Evolutionary conservation across 2,888 invertebrate genomes (phyloP).

Genomic region (Ophion obscuratus): DNA sequence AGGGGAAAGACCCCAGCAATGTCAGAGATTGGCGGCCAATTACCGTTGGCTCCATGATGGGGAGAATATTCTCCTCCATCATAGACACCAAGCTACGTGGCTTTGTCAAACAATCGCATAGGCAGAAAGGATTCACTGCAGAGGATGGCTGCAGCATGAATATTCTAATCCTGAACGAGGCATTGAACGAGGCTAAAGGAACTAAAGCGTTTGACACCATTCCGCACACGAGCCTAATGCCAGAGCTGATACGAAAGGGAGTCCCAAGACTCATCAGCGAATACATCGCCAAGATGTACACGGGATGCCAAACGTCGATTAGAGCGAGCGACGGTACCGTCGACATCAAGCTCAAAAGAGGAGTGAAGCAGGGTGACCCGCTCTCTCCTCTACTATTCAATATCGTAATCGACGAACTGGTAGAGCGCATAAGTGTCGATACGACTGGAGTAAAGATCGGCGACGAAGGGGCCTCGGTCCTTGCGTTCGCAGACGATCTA

Average conservation of each 20-base stretch:
- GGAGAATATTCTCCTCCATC: constrained; percentile 73
- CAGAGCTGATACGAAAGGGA: constrained; percentile 27
- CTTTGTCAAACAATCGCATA: constrained; percentile 63
- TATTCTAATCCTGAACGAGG: constrained; percentile 49
- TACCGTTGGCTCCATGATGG: constrained; percentile 75
- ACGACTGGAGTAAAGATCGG: not conserved
- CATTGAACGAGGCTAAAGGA: constrained; percentile 26
- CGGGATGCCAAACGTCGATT: constrained; percentile 29
- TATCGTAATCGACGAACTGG: constrained; percentile 71
- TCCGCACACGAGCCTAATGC: constrained; percentile 47
- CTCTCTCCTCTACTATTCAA: constrained; percentile 52
- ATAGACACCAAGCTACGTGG: constrained; percentile 72
- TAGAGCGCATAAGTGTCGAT: constrained; percentile 62
- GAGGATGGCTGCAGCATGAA: constrained; percentile 72
- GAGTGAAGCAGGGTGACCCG: constrained; percentile 52
- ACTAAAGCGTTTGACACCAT: constrained; percentile 71
- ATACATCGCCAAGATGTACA: not conserved
- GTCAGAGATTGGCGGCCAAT: constrained; percentile 77
- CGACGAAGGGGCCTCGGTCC: not conserved
- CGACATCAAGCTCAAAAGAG: constrained; percentile 15
- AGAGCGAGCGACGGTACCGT: not conserved
- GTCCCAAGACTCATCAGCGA: not conserved
- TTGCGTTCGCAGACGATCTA: constrained; percentile 70
- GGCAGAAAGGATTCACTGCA: constrained; percentile 77
- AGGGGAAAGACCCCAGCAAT: constrained; percentile 72